A percentile compares a stretch with the other conserved stretches of the same genome.
Conservation (phyloP, 2,797 vertebrate species). For the Sebastiscus tertius region DNA sequence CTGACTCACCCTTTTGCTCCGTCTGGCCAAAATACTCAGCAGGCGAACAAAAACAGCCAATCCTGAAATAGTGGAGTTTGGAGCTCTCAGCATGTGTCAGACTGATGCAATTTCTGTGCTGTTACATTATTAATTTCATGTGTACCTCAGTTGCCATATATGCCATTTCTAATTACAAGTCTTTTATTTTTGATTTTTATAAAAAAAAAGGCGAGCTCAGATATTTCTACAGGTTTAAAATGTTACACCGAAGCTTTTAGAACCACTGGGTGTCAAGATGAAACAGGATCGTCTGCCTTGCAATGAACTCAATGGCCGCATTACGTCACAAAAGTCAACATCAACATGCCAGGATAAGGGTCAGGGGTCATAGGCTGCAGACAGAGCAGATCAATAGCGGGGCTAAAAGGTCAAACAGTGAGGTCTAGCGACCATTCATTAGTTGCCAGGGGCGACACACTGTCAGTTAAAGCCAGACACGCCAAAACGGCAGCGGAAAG, state of each 20-base stretch:
- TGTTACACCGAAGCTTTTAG: neutral
- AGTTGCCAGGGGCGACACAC: constrained; percentile 69
- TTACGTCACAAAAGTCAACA: constrained; percentile 72
- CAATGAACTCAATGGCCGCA: constrained; percentile 40
- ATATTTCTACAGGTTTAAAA: constrained; percentile 11
- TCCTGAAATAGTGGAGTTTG: constrained; percentile 47
- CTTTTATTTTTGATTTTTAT: constrained; percentile 8
- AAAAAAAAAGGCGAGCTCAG: constrained; percentile 9
- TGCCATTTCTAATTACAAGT: constrained; percentile 32
- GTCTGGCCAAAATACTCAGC: constrained; percentile 42
- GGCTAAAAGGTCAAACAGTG: constrained; percentile 76
- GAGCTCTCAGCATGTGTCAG: constrained; percentile 34
- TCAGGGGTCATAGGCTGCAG: constrained; percentile 76
- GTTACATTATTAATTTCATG: constrained; percentile 46
- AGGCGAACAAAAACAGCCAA: constrained; percentile 41
- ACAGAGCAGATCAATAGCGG: constrained; percentile 76
- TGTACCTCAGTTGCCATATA: constrained; percentile 40
- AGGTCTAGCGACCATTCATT: constrained; percentile 58
- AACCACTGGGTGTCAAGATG: neutral
- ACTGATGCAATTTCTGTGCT: constrained; percentile 59
- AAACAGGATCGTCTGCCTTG: constrained; percentile 18
- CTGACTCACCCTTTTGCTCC: constrained; percentile 41
- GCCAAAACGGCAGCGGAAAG: constrained; percentile 45
- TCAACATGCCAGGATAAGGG: constrained; percentile 53
- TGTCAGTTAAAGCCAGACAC: constrained; percentile 64